phyloP scores from a whole-genome alignment of 1,140 invertebrate genomes.

The Achroia grisella region DNA sequence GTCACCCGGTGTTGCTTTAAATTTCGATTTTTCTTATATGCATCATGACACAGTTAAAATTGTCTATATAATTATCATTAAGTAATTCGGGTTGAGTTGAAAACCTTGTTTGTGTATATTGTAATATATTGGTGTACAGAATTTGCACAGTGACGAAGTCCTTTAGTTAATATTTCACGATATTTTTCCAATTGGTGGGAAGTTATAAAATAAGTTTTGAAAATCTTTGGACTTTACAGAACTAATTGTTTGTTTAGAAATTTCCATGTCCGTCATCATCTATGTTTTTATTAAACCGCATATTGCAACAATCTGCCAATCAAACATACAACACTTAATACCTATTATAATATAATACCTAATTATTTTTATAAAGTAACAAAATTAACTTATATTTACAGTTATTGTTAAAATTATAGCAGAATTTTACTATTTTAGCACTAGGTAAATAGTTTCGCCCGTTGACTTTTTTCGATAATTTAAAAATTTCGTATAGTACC shows the following conservation, averaged over 20 bases:
- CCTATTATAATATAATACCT: slow-evolving; percentile 71
- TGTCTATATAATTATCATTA: not conserved
- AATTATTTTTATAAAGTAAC: slow-evolving; percentile 72
- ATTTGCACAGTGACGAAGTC: slow-evolving; percentile 18
- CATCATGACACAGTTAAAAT: not conserved
- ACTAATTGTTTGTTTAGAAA: slow-evolving; percentile 39
- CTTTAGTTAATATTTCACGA: slow-evolving; percentile 48
- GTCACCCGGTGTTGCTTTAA: slow-evolving; percentile 49
- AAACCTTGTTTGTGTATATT: not conserved
- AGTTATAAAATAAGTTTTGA: slow-evolving; percentile 33
- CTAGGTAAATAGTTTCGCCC: slow-evolving; percentile 25
- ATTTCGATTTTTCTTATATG: not conserved
- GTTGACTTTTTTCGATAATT: slow-evolving; percentile 10
- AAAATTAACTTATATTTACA: slow-evolving; percentile 74
- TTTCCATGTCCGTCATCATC: slow-evolving; percentile 54
- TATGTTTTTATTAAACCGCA: slow-evolving; percentile 64
- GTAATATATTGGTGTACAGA: slow-evolving; percentile 3
- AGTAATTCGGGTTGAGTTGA: not conserved
- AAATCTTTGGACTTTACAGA: slow-evolving; percentile 64
- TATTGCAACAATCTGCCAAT: slow-evolving; percentile 69
- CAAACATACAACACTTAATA: slow-evolving; percentile 71
- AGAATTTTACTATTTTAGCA: slow-evolving; percentile 64
- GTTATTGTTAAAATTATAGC: slow-evolving; percentile 64
- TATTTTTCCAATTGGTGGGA: slow-evolving; percentile 63
- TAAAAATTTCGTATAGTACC: slow-evolving; percentile 7